phyloP scores from a whole-genome alignment of 2,888 invertebrate species.

The Auanema sp. region DNA sequence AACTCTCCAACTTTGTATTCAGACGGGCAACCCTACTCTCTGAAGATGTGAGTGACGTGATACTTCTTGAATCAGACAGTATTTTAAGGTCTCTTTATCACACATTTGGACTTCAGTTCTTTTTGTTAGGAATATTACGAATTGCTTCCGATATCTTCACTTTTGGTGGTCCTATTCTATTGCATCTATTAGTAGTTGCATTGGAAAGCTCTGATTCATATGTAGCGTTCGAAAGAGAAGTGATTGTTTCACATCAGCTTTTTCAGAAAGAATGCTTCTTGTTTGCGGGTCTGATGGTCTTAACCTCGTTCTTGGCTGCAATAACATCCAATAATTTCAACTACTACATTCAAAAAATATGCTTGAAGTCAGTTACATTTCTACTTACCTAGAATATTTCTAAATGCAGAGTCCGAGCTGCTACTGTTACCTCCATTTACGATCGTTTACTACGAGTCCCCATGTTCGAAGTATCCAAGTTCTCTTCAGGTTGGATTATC shows the following conservation, averaged over 20 bases:
- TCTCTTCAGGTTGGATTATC: slow-evolving; percentile 19
- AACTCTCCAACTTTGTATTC: slow-evolving; percentile 43
- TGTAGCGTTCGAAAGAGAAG: slow-evolving; percentile 54
- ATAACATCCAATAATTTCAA: slow-evolving; percentile 85
- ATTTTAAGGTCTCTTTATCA: slow-evolving; percentile 24
- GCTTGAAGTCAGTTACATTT: slow-evolving; percentile 10
- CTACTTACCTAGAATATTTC: slow-evolving; percentile 1
- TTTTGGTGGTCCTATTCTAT: slow-evolving; percentile 85
- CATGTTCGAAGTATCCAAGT: slow-evolving; percentile 20
- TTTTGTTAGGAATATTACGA: slow-evolving; percentile 80
- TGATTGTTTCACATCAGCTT: not conserved
- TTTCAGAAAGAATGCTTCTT: slow-evolving; percentile 64
- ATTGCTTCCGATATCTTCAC: slow-evolving; percentile 80
- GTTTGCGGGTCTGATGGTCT: slow-evolving; percentile 73
- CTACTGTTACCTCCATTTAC: slow-evolving; percentile 82
- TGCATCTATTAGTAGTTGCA: slow-evolving; percentile 80
- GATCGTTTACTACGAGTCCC: slow-evolving; percentile 65
- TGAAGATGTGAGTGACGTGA: slow-evolving; percentile 25
- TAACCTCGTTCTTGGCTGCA: slow-evolving; percentile 75
- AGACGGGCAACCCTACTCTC: slow-evolving; percentile 45
- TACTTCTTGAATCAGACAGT: slow-evolving; percentile 54
- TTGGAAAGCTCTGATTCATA: slow-evolving; percentile 77
- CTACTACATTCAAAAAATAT: slow-evolving; percentile 77
- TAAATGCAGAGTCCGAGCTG: slow-evolving; percentile 75
- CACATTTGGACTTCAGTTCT: slow-evolving; percentile 78